phyloP scores from a whole-genome alignment of 2,797 vertebrate genomes.

The Smutsia gigantea region DNA sequence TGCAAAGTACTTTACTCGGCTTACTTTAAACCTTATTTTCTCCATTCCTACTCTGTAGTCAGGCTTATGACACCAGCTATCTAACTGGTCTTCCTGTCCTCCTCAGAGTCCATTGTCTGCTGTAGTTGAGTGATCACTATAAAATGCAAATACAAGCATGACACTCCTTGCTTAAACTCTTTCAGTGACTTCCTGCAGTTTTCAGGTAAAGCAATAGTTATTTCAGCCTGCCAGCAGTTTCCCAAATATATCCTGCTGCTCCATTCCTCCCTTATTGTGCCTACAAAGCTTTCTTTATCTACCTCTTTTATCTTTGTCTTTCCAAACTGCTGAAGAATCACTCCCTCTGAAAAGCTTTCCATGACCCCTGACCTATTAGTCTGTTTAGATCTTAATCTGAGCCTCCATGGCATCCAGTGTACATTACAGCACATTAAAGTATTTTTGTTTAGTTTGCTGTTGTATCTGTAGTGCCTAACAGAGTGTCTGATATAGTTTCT shows the following conservation, averaged over 20 bases:
- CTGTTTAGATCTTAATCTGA: not conserved
- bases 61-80: not conserved
- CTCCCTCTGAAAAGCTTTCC: not conserved
- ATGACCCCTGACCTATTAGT: not conserved
- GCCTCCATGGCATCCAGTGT: not conserved
- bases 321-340: not conserved
- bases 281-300: not conserved
- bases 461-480: not conserved
- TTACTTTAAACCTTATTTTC: not conserved
- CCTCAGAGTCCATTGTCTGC: not conserved
- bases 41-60: not conserved
- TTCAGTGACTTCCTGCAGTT: not conserved
- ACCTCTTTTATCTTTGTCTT: not conserved
- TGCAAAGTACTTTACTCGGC: not conserved
- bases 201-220: slow-evolving; percentile 7
- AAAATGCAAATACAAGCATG: not conserved
- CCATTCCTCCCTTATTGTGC: not conserved
- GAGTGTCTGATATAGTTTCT: not conserved
- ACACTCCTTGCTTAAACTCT: not conserved
- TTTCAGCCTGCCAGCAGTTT: not conserved
- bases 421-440: not conserved
- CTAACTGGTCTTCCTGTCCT: not conserved
- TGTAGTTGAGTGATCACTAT: not conserved
- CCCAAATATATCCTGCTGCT: not conserved
- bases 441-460: not conserved